Conservation (phyloP, 2,888 invertebrate species). For the Apantesis nais region DNA sequence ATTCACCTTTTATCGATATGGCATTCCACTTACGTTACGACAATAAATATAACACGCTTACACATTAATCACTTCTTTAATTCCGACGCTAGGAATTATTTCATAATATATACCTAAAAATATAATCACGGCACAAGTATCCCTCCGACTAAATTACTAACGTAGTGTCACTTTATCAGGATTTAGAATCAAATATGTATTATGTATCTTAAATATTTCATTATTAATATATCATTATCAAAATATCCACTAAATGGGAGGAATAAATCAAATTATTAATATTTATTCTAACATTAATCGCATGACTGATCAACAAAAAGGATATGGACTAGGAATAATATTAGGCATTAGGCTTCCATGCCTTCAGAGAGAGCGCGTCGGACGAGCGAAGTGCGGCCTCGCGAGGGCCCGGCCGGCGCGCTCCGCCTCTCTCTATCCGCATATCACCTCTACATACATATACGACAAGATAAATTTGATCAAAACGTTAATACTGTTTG, state of each 20-base stretch:
- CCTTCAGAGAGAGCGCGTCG: slow-evolving; percentile 64
- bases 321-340: slow-evolving; percentile 86
- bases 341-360: slow-evolving; percentile 82
- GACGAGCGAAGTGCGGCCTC: too few species aligned
- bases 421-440: slow-evolving; percentile 74
- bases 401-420: too few species aligned
- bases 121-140: slow-evolving; percentile 87
- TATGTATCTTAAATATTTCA: slow-evolving; percentile 86
- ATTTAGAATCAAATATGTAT: slow-evolving; percentile 87
- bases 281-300: slow-evolving; percentile 85
- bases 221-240: slow-evolving; percentile 86
- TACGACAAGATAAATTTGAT: slow-evolving; percentile 77
- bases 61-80: slow-evolving; percentile 86
- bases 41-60: slow-evolving; percentile 86
- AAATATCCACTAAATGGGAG: slow-evolving; percentile 87
- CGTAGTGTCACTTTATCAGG: slow-evolving; percentile 86
- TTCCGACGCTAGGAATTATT: slow-evolving; percentile 86
- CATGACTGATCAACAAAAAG: slow-evolving; percentile 86
- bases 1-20: slow-evolving; percentile 86
- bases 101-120: slow-evolving; percentile 86
- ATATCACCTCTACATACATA: slow-evolving; percentile 81
- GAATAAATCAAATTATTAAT: slow-evolving; percentile 86
- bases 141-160: slow-evolving; percentile 86
- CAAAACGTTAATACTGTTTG: slow-evolving; percentile 82
- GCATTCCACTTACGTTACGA: slow-evolving; percentile 85